Percentiles rank a stretch among this genome's conserved stretches.
Conservation (phyloP, 2,797 vertebrate species). For the Phataginus tricuspis region DNA sequence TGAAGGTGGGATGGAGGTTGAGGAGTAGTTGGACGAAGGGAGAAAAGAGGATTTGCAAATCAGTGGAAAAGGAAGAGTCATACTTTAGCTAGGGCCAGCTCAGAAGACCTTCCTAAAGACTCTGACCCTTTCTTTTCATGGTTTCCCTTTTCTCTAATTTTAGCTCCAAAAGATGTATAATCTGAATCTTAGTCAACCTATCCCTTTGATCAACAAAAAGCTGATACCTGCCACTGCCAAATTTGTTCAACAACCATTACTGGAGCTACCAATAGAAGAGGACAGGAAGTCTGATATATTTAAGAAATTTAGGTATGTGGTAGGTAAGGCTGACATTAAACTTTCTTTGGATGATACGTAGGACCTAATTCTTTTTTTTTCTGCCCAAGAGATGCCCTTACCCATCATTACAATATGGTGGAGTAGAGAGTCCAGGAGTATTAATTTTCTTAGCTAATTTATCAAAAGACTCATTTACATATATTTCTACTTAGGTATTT, state of each 20-base stretch:
- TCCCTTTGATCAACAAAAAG: slow-evolving; percentile 25
- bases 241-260: slow-evolving; percentile 14
- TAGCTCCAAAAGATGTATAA: slow-evolving; percentile 55
- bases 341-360: neutral
- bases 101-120: slow-evolving; percentile 11
- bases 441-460: slow-evolving; percentile 14
- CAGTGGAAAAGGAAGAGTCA: neutral
- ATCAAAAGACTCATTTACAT: slow-evolving; percentile 6
- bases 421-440: neutral
- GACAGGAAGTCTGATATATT: slow-evolving; percentile 28
- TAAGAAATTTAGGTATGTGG: slow-evolving; percentile 63
- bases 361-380: neutral
- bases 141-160: slow-evolving; percentile 48
- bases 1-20: neutral
- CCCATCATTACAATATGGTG: neutral
- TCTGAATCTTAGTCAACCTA: slow-evolving; percentile 65
- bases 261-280: slow-evolving; percentile 46
- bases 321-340: slow-evolving; percentile 36
- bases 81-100: neutral
- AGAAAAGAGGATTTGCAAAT: neutral
- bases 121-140: neutral
- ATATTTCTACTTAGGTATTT: slow-evolving; percentile 57
- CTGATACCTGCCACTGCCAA: neutral
- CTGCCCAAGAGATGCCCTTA: neutral
- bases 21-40: neutral